phyloP scores from a whole-genome alignment of 92 coral and sea anemone species.

The Umimayanthus kanabou region DNA sequence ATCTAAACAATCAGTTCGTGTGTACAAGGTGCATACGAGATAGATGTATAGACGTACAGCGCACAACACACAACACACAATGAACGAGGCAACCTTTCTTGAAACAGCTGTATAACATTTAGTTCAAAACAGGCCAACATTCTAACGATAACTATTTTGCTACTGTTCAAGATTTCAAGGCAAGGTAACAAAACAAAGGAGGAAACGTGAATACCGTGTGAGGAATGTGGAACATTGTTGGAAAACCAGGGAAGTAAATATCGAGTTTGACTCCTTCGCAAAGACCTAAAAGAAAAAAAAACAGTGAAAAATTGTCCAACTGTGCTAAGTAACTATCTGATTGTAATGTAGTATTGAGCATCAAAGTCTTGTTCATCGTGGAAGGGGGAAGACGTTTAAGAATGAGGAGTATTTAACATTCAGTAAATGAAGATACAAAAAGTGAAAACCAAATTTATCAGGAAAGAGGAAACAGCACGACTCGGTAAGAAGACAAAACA shows the following conservation, averaged over 20 bases:
- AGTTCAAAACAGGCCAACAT: neutral
- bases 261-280: slow-evolving; percentile 83
- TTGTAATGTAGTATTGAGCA: neutral
- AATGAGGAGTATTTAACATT: too few relatives aligned
- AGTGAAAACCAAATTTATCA: too few relatives aligned
- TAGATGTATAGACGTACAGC: too few relatives aligned
- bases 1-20: too few relatives aligned
- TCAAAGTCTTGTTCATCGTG: too few relatives aligned
- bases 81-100: neutral
- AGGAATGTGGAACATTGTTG: slow-evolving; percentile 82
- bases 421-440: too few relatives aligned
- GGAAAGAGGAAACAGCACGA: too few relatives aligned
- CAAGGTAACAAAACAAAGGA: neutral
- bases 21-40: too few relatives aligned
- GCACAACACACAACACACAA: too few relatives aligned
- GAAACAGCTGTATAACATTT: neutral
- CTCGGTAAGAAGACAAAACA: too few relatives aligned
- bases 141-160: neutral
- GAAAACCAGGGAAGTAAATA: slow-evolving; percentile 92
- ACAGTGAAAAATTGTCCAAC: too few relatives aligned
- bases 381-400: too few relatives aligned
- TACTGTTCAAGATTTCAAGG: neutral
- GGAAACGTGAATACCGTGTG: slow-evolving; percentile 70
- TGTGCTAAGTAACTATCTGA: neutral
- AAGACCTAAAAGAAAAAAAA: slow-evolving; percentile 62